Evolutionary conservation across 2,888 invertebrate genomes (phyloP), one percentile per base, ranked within the genome.

Genomic region (Aspidiotus destructor): DNA sequence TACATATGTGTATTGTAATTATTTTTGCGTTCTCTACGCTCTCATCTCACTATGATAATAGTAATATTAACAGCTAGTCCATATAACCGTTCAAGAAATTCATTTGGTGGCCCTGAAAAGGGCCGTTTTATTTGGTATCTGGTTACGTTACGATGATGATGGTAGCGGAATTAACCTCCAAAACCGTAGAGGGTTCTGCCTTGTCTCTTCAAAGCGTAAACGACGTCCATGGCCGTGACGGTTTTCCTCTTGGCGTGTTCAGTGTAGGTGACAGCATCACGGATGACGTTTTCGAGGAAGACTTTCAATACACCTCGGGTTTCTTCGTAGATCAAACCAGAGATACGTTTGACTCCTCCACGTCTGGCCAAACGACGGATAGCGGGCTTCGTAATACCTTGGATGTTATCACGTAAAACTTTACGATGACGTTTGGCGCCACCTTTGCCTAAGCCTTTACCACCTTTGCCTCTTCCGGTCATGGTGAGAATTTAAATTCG

Each of bases 251-350:
- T 92, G 52, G 90, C 90, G 76, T 92, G 89, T 75, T 91, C 89
- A 0, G 89, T 90, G 77, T 89, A 90, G 6, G 88, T 89, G 64
- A 89, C 89, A n/a, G 89, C 88, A 75, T 89, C 89, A 58, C 87
- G 82, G 73, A 91, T 88, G 0, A 63, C 89, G 76, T 88, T 88
- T 76, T 89, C 88, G 70, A 92, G 81, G 76, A 92, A 92, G 0
- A 88, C 85, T 74, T 89, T 89, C 41, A 89, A 76, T 0, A 88
- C 88, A 48, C 87, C 87, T 55, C 89, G 82, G n/a, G 87, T 88
- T 77, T 89, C 88, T 76, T 90, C 88, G 76, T 88, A 89, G 71
- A 89, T 87, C 79, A 90, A 61, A 15, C 72, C 72, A n/a, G 72
- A 72, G 55, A 72, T 72, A 70, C 72, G 73, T 72, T 86, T 86